Evolutionary conservation across 2,797 vertebrate genomes (phyloP).

Genomic region (Lagorchestes hirsutus): DNA sequence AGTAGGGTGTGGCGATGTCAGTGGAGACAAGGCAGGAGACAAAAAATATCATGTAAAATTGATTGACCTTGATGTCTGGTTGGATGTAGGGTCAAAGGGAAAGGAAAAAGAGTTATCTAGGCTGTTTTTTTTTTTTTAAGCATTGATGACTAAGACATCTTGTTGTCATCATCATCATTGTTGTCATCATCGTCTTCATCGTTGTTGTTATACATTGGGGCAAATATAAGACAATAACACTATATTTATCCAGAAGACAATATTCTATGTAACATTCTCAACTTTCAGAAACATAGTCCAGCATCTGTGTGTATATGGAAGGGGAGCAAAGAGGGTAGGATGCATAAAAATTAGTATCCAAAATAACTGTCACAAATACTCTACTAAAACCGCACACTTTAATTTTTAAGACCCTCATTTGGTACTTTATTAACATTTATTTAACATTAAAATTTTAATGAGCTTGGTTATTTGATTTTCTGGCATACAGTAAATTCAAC

Average conservation of each 20-base stretch:
- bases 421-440: background rate
- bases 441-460: conserved; percentile 16
- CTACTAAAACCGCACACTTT: background rate
- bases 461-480: background rate
- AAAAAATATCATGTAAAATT: background rate
- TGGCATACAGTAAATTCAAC: conserved; percentile 7
- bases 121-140: background rate
- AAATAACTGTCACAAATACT: background rate
- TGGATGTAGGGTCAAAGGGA: background rate
- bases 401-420: background rate
- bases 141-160: background rate
- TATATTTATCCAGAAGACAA: background rate
- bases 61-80: background rate
- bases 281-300: background rate
- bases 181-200: no score
- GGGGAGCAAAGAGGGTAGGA: background rate
- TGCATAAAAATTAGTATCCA: background rate
- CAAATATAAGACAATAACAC: background rate
- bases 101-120: background rate
- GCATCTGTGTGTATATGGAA: background rate
- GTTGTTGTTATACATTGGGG: no score
- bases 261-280: background rate
- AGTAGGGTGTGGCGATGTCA: background rate
- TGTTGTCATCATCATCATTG: no score
- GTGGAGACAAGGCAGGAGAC: background rate